Evolutionary conservation across 2,797 vertebrate genomes (phyloP), one percentile per base, ranked within the genome.

Genomic region (Rhynchotus rufescens): DNA sequence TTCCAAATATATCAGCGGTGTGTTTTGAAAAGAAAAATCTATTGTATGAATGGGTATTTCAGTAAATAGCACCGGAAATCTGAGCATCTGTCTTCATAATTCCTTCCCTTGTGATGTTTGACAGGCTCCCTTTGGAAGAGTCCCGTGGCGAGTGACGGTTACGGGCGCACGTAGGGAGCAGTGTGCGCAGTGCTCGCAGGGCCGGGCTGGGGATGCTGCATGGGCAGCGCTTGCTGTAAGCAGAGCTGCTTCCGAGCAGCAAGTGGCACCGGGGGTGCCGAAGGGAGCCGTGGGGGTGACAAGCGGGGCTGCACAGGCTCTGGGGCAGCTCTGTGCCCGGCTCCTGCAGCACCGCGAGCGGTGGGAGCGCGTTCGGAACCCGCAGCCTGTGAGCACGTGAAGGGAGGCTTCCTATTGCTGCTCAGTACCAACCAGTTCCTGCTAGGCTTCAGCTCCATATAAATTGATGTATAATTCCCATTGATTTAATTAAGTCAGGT

Each of bases 201-300:
- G 84, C 52, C 6, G 64, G 73, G 62, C 15, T 66, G 38, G 51
- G 74, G 79, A 54, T 79, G 86, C 68, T 9, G 20, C 52, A 3
- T 6, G 93, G 84, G 92, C 96, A 96, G 84, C 93, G 93, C 90
- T 80, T 67, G 89, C 84, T 82, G 90, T 88, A 94, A 97, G 82
- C 26, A 80, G 85, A 93, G 89, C 92, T 66, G 91, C 88, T 84
- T 86, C 2, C 17, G 84, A 56, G 88, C 88, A 90, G 36, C 96
- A 96, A 94, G 89, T 95, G 95, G 93, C 69, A 61, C 80, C 10
- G 80, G 78, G 44, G 92, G 82, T 96, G 95, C 92, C 94, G 95
- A 92, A 95, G 94, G 94, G 89, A 82, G 95, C 72, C 9, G 67
- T 34, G 4, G 91, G 83, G 86, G 66, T 86, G 76, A 36, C 36